phyloP scores from a whole-genome alignment of 2,113 vertebrate genomes.

The Bothrops jararaca region DNA sequence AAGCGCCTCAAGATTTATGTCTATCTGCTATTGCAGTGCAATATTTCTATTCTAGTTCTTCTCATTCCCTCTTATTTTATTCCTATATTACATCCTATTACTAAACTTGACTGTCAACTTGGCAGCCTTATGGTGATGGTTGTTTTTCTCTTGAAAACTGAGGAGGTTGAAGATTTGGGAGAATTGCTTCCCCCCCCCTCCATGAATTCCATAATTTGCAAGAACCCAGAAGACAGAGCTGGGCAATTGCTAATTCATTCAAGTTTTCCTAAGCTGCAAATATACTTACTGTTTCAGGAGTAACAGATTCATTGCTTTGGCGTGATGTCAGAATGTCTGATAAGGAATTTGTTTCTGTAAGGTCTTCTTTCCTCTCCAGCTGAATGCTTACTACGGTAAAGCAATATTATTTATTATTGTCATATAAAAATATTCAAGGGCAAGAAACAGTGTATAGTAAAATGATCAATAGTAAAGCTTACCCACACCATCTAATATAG shows the following conservation, averaged over 20 bases:
- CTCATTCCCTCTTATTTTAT: no score
- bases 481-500: neutral
- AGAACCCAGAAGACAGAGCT: neutral
- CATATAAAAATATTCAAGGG: neutral
- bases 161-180: neutral
- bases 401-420: neutral
- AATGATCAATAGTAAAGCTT: neutral
- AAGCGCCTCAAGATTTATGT: no score
- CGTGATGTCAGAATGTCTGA: conserved; percentile 5
- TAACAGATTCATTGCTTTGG: conserved; percentile 1
- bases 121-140: neutral
- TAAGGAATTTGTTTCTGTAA: neutral
- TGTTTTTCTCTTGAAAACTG: no score
- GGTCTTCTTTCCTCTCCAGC: neutral
- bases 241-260: neutral
- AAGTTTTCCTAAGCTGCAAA: neutral
- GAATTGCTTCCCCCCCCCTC: neutral
- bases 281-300: conserved; percentile 25
- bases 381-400: conserved; percentile 5
- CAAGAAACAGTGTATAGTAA: neutral
- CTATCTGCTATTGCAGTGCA: neutral
- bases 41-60: neutral
- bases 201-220: neutral
- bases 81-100: neutral
- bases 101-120: neutral